Evolutionary conservation across 1,140 invertebrate genomes (phyloP).

Genomic region (Apis laboriosa): DNA sequence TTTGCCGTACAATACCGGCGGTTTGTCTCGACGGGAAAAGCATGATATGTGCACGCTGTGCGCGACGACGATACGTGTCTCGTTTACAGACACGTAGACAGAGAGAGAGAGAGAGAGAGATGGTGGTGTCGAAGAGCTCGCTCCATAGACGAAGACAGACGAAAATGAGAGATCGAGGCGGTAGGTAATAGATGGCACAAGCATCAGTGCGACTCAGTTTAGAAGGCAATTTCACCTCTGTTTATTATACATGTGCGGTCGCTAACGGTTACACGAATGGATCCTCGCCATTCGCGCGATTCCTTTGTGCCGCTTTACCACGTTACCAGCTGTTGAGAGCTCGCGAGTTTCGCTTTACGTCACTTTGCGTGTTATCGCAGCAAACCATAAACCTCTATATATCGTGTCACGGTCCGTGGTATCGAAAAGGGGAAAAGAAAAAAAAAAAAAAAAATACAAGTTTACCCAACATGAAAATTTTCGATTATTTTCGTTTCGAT

Average conservation of each 20-base stretch:
- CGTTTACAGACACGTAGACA: not conserved
- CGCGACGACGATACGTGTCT: not conserved
- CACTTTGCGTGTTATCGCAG: not conserved
- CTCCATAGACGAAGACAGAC: slow-evolving; percentile 22
- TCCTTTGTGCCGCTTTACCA: slow-evolving; percentile 39
- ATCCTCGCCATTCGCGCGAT: slow-evolving; percentile 6
- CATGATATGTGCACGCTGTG: slow-evolving; percentile 51
- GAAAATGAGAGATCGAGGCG: slow-evolving; percentile 57
- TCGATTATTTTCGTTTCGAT: too few species aligned
- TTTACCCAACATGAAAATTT: too few species aligned
- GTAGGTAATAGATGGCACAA: slow-evolving; percentile 44
- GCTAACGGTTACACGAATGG: slow-evolving; percentile 48
- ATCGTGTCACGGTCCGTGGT: not conserved
- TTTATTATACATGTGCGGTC: slow-evolving; percentile 65
- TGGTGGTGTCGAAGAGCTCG: not conserved
- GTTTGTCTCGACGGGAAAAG: slow-evolving; percentile 52
- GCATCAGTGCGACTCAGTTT: slow-evolving; percentile 60
- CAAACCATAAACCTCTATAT: not conserved
- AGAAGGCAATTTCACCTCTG: slow-evolving; percentile 57
- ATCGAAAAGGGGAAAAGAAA: not conserved
- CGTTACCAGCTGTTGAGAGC: not conserved
- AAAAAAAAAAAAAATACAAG: too few species aligned
- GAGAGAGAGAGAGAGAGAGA: not conserved
- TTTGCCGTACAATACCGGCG: slow-evolving; percentile 47
- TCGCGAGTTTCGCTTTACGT: not conserved